phyloP scores from a whole-genome alignment of 1,140 invertebrate species.

The Bombyx mandarina region DNA sequence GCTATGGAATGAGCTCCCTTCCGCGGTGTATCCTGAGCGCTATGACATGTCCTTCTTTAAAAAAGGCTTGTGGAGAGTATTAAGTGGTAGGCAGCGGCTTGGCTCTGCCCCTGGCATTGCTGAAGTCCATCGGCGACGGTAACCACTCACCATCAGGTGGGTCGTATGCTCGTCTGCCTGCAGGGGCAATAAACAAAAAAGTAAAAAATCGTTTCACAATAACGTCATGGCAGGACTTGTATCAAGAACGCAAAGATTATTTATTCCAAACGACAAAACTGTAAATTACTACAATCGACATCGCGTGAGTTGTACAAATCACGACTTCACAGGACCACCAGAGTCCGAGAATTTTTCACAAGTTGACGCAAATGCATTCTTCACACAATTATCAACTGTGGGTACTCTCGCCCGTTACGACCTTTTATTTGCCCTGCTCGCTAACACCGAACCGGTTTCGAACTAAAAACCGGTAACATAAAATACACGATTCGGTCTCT shows the following conservation, averaged over 20 bases:
- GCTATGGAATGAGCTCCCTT: no score
- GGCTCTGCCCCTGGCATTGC: no score
- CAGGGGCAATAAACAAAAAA: no score
- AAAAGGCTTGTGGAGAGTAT: no score
- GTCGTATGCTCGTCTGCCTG: no score
- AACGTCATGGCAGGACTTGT: no score
- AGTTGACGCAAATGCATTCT: slow-evolving; percentile 38
- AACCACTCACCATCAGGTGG: no score
- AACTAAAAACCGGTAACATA: slow-evolving; percentile 18
- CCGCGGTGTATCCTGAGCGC: no score
- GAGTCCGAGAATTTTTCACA: slow-evolving; percentile 27
- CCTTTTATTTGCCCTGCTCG: slow-evolving; percentile 49
- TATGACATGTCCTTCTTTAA: no score
- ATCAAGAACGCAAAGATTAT: slow-evolving; percentile 10
- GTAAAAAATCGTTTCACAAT: no score
- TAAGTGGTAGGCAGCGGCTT: no score
- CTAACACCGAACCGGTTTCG: slow-evolving; percentile 29
- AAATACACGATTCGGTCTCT: slow-evolving; percentile 30
- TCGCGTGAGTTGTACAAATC: slow-evolving; percentile 22
- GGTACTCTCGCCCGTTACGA: slow-evolving; percentile 43
- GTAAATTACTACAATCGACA: slow-evolving; percentile 7
- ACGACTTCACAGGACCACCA: slow-evolving; percentile 19
- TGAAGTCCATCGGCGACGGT: no score
- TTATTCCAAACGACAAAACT: slow-evolving; percentile 8
- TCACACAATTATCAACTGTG: slow-evolving; percentile 34